These are phyloP conservation scores for Salvelinus namaycush DNA, from an alignment of 2,113 vertebrate genomes.

Conservation along the genomic window DNA sequence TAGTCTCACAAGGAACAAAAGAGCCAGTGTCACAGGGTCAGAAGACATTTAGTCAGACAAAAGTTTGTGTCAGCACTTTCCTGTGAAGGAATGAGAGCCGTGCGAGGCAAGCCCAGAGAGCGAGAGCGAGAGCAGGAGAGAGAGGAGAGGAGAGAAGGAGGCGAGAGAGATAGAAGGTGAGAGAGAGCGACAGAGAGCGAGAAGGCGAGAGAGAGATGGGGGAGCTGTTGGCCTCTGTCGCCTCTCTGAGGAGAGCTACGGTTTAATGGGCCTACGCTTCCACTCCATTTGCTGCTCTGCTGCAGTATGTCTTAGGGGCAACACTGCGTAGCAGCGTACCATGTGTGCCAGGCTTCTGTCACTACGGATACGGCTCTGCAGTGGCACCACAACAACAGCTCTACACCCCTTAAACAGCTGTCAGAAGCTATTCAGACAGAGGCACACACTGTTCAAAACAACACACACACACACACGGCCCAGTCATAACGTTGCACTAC, in stretches of 20 bases:
- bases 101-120: background rate
- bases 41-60: conserved; percentile 59
- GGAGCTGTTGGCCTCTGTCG: conserved; percentile 50
- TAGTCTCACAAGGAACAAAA: conserved; percentile 60
- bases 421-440: conserved; percentile 36
- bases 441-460: conserved; percentile 1
- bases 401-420: conserved; percentile 44
- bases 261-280: conserved; percentile 67
- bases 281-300: conserved; percentile 63
- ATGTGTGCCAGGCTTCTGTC: conserved; percentile 48
- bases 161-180: background rate
- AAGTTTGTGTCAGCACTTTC: conserved; percentile 61
- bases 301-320: conserved; percentile 30
- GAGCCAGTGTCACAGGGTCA: conserved; percentile 67
- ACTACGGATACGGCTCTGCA: conserved; percentile 43
- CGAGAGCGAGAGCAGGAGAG: background rate
- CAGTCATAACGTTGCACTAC: background rate
- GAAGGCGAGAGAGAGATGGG: conserved; percentile 27
- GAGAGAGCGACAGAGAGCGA: background rate
- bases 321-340: conserved; percentile 18
- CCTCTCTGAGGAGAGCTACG: conserved; percentile 46
- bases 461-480: background rate
- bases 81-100: conserved; percentile 47
- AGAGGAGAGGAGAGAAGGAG: conserved; percentile 8
- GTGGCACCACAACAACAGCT: conserved; percentile 5